Percentiles rank a stretch among this genome's conserved stretches.
phyloP scores from a whole-genome alignment of 2,888 invertebrate genomes.

The Drosophila eohydei region DNA sequence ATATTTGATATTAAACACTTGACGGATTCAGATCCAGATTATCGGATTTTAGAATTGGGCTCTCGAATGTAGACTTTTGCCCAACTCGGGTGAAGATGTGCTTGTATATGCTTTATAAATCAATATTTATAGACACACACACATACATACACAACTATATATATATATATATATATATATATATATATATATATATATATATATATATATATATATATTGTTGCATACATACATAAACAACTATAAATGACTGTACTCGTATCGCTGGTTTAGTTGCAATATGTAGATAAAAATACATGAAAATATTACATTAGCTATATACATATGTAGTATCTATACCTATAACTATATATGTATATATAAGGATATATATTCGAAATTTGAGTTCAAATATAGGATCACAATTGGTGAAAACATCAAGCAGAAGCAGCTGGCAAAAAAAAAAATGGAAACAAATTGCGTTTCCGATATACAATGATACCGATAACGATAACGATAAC shows the following conservation, averaged over 20 bases:
- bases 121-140: constrained; percentile 16
- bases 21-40: too few relatives aligned
- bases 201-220: background rate
- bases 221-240: constrained; percentile 15
- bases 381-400: constrained; percentile 7
- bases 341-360: constrained; percentile 13
- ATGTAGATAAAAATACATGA: constrained; percentile 63
- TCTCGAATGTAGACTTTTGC: background rate
- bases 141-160: background rate
- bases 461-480: background rate
- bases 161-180: background rate
- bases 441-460: background rate
- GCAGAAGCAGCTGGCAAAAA: background rate
- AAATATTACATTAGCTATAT: background rate
- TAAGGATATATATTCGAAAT: constrained; percentile 10
- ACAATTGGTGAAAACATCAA: background rate
- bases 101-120: constrained; percentile 23
- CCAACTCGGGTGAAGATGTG: constrained; percentile 12
- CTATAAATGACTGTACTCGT: constrained; percentile 44
- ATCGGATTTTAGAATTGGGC: background rate
- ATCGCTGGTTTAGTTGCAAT: constrained; percentile 76
- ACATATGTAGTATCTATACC: background rate
- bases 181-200: background rate
- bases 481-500: constrained; percentile 4
- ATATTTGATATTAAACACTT: too few relatives aligned